phyloP scores from a whole-genome alignment of 2,113 vertebrate genomes.

The Propithecus coquereli region DNA sequence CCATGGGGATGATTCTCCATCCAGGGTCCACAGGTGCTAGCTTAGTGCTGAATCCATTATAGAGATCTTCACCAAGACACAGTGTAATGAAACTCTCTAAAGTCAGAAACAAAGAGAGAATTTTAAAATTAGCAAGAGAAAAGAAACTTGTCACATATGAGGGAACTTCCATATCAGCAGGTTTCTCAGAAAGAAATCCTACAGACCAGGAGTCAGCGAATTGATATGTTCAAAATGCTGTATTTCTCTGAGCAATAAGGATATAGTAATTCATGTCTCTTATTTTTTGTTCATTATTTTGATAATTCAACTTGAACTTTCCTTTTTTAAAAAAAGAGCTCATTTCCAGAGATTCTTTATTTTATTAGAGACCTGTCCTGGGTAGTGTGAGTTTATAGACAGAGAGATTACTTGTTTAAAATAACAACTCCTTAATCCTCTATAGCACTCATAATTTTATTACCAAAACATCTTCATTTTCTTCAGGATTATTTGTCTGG shows the following conservation, averaged over 20 bases:
- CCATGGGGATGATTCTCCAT: no score
- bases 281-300: constrained; percentile 51
- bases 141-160: no score
- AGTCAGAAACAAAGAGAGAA: no score
- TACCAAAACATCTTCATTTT: not conserved
- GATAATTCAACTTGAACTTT: constrained; percentile 12
- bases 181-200: no score
- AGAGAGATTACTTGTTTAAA: not conserved
- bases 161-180: no score
- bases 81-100: no score
- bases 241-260: not conserved
- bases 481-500: not conserved
- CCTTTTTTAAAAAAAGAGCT: not conserved
- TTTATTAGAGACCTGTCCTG: not conserved
- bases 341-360: not conserved
- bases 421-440: not conserved
- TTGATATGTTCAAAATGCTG: no score
- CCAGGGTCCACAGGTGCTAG: no score
- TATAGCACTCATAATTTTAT: not conserved
- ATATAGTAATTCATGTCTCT: not conserved
- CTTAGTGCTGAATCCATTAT: no score
- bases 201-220: no score
- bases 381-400: not conserved
- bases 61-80: no score
- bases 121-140: no score